These are phyloP conservation scores for Toxostoma redivivum DNA, from an alignment of 2,113 vertebrate species.

Conservation along the genomic window DNA sequence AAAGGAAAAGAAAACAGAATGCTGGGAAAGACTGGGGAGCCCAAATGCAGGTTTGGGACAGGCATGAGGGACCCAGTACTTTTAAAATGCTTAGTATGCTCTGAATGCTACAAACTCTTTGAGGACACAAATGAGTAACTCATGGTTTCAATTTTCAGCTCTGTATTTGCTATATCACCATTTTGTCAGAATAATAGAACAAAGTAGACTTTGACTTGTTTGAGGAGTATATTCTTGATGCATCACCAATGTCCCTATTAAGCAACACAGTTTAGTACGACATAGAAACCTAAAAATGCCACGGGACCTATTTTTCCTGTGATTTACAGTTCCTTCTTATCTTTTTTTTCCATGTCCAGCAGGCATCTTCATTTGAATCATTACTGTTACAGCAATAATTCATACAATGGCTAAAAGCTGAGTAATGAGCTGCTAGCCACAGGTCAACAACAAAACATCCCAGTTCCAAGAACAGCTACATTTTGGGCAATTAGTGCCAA, in stretches of 20 bases:
- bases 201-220: background rate
- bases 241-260: background rate
- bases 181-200: background rate
- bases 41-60: background rate
- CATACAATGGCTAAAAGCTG: constrained; percentile 79
- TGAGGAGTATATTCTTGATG: background rate
- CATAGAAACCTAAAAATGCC: background rate
- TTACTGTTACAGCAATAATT: constrained; percentile 77
- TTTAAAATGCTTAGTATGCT: background rate
- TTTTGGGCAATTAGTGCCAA: constrained; percentile 83
- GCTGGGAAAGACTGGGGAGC: background rate
- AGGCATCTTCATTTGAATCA: constrained; percentile 80
- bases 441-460: constrained; percentile 78
- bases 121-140: background rate
- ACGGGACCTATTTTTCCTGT: constrained; percentile 76
- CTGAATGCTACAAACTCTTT: background rate
- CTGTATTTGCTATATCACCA: background rate
- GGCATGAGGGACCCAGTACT: background rate
- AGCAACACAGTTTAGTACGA: background rate
- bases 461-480: constrained; percentile 79
- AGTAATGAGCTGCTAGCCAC: constrained; percentile 86
- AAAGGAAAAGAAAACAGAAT: background rate
- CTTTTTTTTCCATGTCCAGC: constrained; percentile 78
- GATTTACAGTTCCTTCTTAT: constrained; percentile 83
- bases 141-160: background rate